Base-by-base conservation (phyloP, 2,888 invertebrate genomes). In the Phoenoteleia sp. region DNA sequence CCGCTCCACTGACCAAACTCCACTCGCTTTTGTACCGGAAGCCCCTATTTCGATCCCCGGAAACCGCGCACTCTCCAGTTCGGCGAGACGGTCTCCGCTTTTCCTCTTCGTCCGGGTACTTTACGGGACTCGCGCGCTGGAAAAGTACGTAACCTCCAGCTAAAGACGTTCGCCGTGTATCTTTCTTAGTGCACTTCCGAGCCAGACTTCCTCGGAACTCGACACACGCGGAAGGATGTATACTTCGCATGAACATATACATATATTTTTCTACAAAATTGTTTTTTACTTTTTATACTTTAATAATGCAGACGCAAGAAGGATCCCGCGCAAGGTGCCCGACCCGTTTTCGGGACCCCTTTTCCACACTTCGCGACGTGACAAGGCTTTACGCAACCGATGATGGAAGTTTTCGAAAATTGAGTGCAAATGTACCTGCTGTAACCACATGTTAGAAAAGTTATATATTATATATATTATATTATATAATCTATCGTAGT, bases 361-460 rank as follows among this genome's bases (percentile, higher is more conserved):
- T 49, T 66, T 64, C 36, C 25, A 21, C 17, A 21, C 6, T 7
- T 21, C 27, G 27, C 47, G 23, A 62, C 71, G 66, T 21, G 69
- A 62, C 47, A 72, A 58, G 74, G 62, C 66, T 71, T 36, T 71
- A 52, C 54, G 52, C 74, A 56, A 75, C 52, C 21, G 54, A 56
- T 33, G 49, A 49, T 58, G n/a, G 45, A 62, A 29, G 47, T 72
- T 72, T 67, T 64, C 15, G 21, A 81, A 29, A 80, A n/a, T 66
- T 71, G 80, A 84, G 79, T 84, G 76, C 84, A 84, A 77, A 84
- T 69, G 84, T 84, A 84, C 84, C 84, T 84, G 84, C 71, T 84
- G 66, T 71, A 84, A 80, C 76, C 80, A 80, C 66, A 84, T 76
- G 80, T 83, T 83, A 79, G 77, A 67, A 72, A 76, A 83, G 58